Percentiles rank a stretch among this genome's conserved stretches.
phyloP scores from a whole-genome alignment of 2,888 invertebrate genomes.

The Ashinkailepas kermadecensis region DNA sequence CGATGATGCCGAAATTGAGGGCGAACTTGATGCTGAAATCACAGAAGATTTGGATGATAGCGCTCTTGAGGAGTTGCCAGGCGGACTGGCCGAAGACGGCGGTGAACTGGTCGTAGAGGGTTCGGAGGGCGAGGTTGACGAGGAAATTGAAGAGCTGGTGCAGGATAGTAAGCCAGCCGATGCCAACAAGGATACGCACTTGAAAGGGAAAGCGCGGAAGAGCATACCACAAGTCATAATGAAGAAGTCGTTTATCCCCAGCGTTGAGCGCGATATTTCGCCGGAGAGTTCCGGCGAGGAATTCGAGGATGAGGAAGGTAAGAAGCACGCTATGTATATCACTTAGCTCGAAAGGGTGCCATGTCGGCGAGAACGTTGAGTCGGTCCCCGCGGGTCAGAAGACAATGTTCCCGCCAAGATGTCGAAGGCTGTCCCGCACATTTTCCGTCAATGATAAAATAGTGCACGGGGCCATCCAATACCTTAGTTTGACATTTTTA shows the following conservation, averaged over 20 bases:
- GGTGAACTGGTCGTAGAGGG: background rate
- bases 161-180: background rate
- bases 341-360: no score
- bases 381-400: no score
- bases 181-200: background rate
- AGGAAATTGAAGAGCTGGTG: background rate
- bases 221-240: background rate
- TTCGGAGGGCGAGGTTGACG: background rate
- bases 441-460: no score
- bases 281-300: background rate
- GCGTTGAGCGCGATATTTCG: background rate
- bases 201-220: constrained; percentile 7
- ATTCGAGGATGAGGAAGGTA: background rate
- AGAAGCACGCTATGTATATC: no score
- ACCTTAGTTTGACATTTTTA: no score
- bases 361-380: no score
- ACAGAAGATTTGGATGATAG: background rate
- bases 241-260: constrained; percentile 7
- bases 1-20: background rate
- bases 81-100: background rate
- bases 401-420: no score
- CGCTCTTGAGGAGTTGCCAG: constrained; percentile 12
- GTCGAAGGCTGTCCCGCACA: no score
- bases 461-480: no score
- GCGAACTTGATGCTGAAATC: background rate